These are phyloP conservation scores for Athalia circularis DNA, from an alignment of 2,888 invertebrate genomes.

Conservation along the genomic window DNA sequence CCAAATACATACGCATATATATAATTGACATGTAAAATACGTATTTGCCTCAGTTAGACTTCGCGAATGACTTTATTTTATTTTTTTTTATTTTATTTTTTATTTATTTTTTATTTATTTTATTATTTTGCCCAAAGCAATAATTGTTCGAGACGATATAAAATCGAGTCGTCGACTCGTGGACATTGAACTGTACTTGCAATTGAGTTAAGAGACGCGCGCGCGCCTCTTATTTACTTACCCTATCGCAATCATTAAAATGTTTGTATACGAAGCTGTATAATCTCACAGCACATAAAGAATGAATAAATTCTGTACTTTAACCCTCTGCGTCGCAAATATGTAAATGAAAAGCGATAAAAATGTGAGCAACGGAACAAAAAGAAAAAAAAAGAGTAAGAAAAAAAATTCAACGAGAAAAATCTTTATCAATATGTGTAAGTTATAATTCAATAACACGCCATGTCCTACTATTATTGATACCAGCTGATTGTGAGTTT, in stretches of 20 bases:
- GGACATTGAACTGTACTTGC: constrained; percentile 1
- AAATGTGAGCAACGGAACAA: background rate
- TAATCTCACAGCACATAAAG: background rate
- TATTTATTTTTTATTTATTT: background rate
- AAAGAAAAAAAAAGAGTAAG: background rate
- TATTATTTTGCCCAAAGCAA: background rate
- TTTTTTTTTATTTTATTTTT: background rate
- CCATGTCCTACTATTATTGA: too few species aligned
- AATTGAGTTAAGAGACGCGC: background rate
- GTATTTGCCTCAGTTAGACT: background rate
- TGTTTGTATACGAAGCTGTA: background rate
- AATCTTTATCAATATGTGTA: too few species aligned
- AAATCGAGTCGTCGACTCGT: constrained; percentile 15
- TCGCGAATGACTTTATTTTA: background rate
- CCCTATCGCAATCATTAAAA: constrained; percentile 15
- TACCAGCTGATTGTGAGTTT: too few species aligned
- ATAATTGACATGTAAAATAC: too few species aligned
- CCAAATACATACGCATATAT: too few species aligned
- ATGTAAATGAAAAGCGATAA: too few species aligned
- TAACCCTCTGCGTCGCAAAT: background rate
- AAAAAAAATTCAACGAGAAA: background rate
- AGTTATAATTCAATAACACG: too few species aligned
- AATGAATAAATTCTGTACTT: constrained; percentile 19
- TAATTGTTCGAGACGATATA: background rate
- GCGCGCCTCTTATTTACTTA: background rate